Base-by-base conservation (phyloP, 2,888 invertebrate species). In the Mallateleia sp. region DNA sequence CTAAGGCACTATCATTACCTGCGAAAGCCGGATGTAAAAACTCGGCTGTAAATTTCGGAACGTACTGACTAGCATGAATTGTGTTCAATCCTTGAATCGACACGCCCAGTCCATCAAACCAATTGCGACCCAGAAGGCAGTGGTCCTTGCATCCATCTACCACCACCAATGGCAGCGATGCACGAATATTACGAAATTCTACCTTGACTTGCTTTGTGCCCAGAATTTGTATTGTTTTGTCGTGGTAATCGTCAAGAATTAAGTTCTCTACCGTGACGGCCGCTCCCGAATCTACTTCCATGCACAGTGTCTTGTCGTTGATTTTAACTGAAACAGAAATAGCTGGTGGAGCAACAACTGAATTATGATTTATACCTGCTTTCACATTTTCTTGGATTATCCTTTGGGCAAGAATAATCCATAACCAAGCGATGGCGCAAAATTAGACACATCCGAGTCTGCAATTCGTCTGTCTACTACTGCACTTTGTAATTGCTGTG, bases 131-230 rank as follows among this genome's bases (percentile, higher is more conserved):
- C 0, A 62, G 24, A n/a, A 74, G 50, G n/a, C 22, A 20, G n/a
- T 77, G 66, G 7, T 77, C 20, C 15, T 77, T 77, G 25, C 82
- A 82, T 1, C 62, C 75, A 34, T 82, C 75, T 2, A 75, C 82
- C 6, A 82, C 45, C 11, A 32, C 6, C 6, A 81, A 18, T 1
- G 81, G 67, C 15, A 81, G 38, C 4, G 2, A 22, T 4, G 62
- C 50, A 14, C 1, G 11, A 11, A 18, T 20, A 15, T 50, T 24
- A 2, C 20, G 45, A 28, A 71, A 79, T 15, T 22, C 32, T 2
- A 79, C 79, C 18, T 11, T 14, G 7, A 69, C 32, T 8, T 50
- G 24, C 15, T 11, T 71, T 15, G n/a, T 8, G 34, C 69, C 79
- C 1, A 79, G 0, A 50, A 79, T 50, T 0, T 34, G 28, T 24